Base-by-base conservation (phyloP, 37 sponge, comb jelly and placozoan genomes). In the Axinella damicornis region DNA sequence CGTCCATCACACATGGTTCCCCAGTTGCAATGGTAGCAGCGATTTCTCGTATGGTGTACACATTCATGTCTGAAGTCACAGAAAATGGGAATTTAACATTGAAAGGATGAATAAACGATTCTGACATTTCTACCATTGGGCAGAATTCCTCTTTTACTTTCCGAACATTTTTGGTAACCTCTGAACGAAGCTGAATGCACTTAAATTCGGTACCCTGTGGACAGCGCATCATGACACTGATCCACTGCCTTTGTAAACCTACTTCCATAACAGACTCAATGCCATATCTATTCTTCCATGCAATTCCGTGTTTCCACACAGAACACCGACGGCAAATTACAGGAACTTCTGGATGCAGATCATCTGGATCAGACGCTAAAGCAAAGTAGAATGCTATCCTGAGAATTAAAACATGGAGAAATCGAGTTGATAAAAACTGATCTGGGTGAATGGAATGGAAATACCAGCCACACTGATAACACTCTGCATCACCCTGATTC, bases 211-310 rank as follows among this genome's bases (percentile, higher is more conserved):
- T 13, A 54, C 57, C 76, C 14, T 53, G 9, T 24, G 64, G 68
- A 65, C 66, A 79, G 32, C 67, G 30, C 80, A 79, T 79, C 22
- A 9, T 34, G 14, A 79, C 40, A 27, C 25, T 41, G 18, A 75
- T 9, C 20, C 70, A 69, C 20, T 32, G 80, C 25, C 28, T 21
- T 34, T 65, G 65, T 37, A 53, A 46, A 27, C 66, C 63, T 39
- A 80, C 37, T 67, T 80, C 81, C 11, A 80, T 55, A 67, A 61
- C 19, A 30, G 27, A 37, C 53, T 46, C 66, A 53, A 62, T 80
- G 6, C 58, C 81, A 53, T 39, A 5, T 5, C 30, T 39, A 38
- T 37, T 39, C 46, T 24, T 11, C 81, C 81, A 80, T 24, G 67
- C 53, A 36, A n/a, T n/a, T n/a, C n/a, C n/a, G n/a, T n/a, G n/a